A percentile compares a stretch with the other conserved stretches of the same genome.
These are phyloP conservation scores for Mionectes olivaceus DNA, from an alignment of 2,797 vertebrate species.

Conservation along the genomic window DNA sequence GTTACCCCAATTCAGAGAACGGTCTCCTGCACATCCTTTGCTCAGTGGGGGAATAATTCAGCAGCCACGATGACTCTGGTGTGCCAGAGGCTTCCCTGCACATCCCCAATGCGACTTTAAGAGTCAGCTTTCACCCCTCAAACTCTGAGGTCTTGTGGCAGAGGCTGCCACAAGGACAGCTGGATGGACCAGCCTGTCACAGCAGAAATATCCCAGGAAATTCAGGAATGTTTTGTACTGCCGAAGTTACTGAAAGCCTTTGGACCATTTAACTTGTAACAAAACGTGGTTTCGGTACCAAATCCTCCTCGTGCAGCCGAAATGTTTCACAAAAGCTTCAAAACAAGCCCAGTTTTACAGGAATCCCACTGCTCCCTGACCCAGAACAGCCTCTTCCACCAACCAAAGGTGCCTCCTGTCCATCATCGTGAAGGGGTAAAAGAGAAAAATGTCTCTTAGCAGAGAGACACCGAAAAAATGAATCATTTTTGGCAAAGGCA, in stretches of 20 bases:
- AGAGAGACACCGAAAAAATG: not conserved
- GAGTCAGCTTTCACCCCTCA: not conserved
- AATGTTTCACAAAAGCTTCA: not conserved
- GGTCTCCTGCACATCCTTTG: not conserved
- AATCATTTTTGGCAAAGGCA: not conserved
- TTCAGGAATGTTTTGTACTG: accelerated
- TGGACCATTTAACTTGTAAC: accelerated
- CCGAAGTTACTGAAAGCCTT: not conserved
- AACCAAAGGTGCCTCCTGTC: not conserved
- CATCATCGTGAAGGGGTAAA: accelerated
- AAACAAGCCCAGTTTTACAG: not conserved
- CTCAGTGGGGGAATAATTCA: not conserved
- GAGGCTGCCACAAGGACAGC: not conserved
- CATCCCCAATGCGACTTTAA: not conserved
- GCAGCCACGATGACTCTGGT: not conserved
- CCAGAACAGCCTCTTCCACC: not conserved
- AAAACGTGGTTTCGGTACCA: not conserved
- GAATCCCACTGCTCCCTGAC: not conserved
- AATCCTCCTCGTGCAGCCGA: not conserved
- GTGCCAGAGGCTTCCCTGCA: not conserved
- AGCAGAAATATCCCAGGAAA: accelerated
- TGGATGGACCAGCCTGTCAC: not conserved
- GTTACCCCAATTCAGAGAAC: not conserved
- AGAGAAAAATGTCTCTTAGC: not conserved
- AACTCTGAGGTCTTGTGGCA: not conserved